Base-by-base conservation (phyloP, 2,888 invertebrate species). In the Polymixis lichenea region DNA sequence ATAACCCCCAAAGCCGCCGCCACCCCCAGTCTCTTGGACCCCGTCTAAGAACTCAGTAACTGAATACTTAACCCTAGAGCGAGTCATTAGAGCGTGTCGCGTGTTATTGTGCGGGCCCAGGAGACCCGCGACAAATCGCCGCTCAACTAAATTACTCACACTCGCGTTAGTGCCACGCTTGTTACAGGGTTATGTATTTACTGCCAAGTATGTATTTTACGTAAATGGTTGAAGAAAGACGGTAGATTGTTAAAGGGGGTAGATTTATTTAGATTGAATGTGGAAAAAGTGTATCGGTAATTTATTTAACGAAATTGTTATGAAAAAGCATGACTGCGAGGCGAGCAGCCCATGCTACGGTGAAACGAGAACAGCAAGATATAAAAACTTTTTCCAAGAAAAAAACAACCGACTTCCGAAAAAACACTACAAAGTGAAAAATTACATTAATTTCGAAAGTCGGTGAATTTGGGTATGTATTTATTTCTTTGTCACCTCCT, bases 41-140 rank as follows among this genome's bases (percentile, higher is more conserved):
- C 56, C 32, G 55, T 49, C 71, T 84, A 81, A 84, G 85, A 72
- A 69, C 72, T 72, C 84, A 38, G 84, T 61, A 68, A 82, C 64
- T 46, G 58, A 78, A 72, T 79, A 85, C 83, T 85, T 85, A 87
- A 82, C 86, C 86, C 77, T 82, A 55, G 49, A 77, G 76, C 76
- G 73, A 80, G 87, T 80, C 86, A 86, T 86, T 87, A 86, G 79
- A 77, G 79, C 75, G 82, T 73, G 87, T 77, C 70, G 66, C 68
- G 66, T 86, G 80, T 86, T 86, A 80, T 78, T 86, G 86, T 51
- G 46, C n/a, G 73, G 73, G 75, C 71, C 80, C 75, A 38, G 60
- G 83, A 49, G 77, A 71, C 77, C 74, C 72, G 68, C 87, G 87
- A 83, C 86, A 83, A 87, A 85, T 78, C 78, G 84, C 77, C 80